Conservation (phyloP, 2,888 invertebrate genomes). For the Gibbula magus region DNA sequence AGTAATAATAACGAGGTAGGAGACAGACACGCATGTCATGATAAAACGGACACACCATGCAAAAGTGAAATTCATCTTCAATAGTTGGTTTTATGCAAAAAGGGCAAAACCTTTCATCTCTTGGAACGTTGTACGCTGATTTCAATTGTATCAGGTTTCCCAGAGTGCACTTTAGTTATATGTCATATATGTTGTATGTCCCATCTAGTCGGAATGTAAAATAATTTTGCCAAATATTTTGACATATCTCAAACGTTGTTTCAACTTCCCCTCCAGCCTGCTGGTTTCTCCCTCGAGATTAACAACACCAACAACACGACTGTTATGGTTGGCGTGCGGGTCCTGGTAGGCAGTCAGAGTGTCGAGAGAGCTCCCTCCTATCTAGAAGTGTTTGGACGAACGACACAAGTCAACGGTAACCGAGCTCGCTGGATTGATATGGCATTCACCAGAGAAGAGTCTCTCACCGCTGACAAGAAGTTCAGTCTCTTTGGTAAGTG, state of each 20-base stretch:
- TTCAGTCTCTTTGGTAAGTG: slow-evolving; percentile 80
- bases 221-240: neutral
- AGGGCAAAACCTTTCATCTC: too few species aligned
- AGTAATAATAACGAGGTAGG: too few species aligned
- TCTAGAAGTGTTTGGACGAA: slow-evolving; percentile 73
- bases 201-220: too few species aligned
- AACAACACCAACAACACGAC: slow-evolving; percentile 89
- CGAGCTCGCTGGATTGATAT: slow-evolving; percentile 93
- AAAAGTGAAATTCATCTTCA: too few species aligned
- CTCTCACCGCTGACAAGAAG: slow-evolving; percentile 92
- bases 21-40: too few species aligned
- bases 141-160: too few species aligned
- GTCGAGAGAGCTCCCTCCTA: slow-evolving; percentile 84
- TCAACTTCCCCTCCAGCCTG: slow-evolving; percentile 77
- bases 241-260: too few species aligned
- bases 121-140: too few species aligned
- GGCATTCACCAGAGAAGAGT: slow-evolving; percentile 94
- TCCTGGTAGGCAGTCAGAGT: slow-evolving; percentile 90
- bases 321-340: slow-evolving; percentile 89
- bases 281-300: slow-evolving; percentile 92
- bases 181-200: too few species aligned
- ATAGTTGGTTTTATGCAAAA: too few species aligned
- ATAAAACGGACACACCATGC: too few species aligned
- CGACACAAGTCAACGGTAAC: slow-evolving; percentile 56
- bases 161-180: too few species aligned